A percentile compares a stretch with the other conserved stretches of the same genome.
Conservation (phyloP, 1,140 invertebrate species). For the Bombus fervidus region DNA sequence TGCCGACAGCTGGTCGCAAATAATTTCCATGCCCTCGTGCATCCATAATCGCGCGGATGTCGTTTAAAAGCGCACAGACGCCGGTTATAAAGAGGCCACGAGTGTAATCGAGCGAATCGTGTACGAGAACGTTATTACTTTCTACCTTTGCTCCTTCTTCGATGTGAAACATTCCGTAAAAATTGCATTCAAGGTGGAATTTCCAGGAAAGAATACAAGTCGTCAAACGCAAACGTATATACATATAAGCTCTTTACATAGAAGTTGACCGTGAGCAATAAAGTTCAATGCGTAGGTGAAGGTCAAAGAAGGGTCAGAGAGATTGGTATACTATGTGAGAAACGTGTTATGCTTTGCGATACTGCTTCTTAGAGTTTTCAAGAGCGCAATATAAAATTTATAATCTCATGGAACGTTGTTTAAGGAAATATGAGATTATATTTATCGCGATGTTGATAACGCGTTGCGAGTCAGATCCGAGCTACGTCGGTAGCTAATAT, state of each 20-base stretch:
- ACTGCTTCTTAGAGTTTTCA: background rate
- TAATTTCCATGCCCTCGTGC: background rate
- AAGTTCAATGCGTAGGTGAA: constrained; percentile 50
- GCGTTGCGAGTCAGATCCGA: background rate
- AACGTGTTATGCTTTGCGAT: constrained; percentile 5
- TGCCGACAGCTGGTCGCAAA: background rate
- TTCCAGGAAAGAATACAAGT: background rate
- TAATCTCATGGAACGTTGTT: background rate
- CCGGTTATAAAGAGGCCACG: background rate
- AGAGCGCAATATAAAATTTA: background rate
- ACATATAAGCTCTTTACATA: constrained; percentile 45
- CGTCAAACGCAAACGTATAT: constrained; percentile 12
- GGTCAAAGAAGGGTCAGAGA: constrained; percentile 52
- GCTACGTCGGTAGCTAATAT: background rate
- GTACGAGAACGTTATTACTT: constrained; percentile 12
- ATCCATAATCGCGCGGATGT: background rate
- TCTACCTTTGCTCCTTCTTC: constrained; percentile 5
- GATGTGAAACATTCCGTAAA: constrained; percentile 43
- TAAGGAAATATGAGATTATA: background rate
- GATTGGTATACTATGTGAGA: constrained; percentile 34
- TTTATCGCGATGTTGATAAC: background rate
- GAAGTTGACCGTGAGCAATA: constrained; percentile 29
- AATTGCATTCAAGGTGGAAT: background rate
- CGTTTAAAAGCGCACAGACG: background rate
- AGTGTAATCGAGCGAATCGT: background rate